Evolutionary conservation across 1,140 invertebrate species (phyloP).

Genomic region (Oedothorax gibbosus): DNA sequence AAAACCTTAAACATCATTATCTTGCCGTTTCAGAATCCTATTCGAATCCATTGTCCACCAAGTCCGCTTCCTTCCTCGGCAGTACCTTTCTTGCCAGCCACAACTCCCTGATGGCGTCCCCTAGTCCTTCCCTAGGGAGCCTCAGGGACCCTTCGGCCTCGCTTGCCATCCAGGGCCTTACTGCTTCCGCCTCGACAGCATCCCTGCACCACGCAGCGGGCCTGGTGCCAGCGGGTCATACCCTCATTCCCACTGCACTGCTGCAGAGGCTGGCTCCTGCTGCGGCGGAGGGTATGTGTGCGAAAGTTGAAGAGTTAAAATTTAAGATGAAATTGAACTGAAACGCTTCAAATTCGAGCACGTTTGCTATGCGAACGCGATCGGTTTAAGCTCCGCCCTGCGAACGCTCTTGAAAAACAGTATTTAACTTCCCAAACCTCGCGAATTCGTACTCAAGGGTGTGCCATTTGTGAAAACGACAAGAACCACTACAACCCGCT

Average conservation of each 20-base stretch:
- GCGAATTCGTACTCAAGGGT: too few species aligned
- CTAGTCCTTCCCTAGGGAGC: conserved; percentile 51
- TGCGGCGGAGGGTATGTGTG: not conserved
- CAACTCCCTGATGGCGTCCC: conserved; percentile 37
- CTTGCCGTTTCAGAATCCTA: conserved; percentile 37
- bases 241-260: conserved; percentile 34
- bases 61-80: conserved; percentile 28
- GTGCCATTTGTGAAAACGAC: too few species aligned
- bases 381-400: too few species aligned
- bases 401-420: too few species aligned
- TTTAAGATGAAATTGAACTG: too few species aligned
- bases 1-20: not conserved
- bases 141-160: conserved; percentile 40
- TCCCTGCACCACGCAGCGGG: conserved; percentile 33
- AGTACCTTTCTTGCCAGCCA: conserved; percentile 12
- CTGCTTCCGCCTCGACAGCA: conserved; percentile 45
- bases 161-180: not conserved
- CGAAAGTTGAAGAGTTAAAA: too few species aligned
- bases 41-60: conserved; percentile 5
- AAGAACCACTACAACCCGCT: too few species aligned
- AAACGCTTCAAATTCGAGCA: too few species aligned
- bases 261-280: conserved; percentile 23
- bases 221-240: conserved; percentile 23
- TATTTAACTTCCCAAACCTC: too few species aligned
- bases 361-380: too few species aligned